Conservation (phyloP, 2,888 invertebrate genomes). For the Spisula solida region DNA sequence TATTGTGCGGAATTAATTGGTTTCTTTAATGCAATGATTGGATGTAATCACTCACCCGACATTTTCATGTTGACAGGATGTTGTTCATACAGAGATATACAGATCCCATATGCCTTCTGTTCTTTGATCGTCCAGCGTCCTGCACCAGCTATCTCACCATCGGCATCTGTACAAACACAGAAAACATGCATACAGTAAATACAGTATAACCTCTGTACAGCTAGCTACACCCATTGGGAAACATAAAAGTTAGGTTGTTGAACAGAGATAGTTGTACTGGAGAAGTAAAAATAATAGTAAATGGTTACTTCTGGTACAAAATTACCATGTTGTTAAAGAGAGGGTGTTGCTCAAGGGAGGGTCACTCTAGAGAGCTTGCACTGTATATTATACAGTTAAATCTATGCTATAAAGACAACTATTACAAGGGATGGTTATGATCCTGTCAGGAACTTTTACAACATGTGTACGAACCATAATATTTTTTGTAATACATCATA, state of each 20-base stretch:
- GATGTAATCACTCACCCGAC: slow-evolving; percentile 87
- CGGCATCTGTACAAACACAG: slow-evolving; percentile 19
- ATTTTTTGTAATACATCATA: too few relatives aligned
- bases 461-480: too few relatives aligned
- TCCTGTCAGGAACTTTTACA: too few relatives aligned
- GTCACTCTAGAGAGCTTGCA: too few relatives aligned
- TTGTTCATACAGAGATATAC: slow-evolving; percentile 94
- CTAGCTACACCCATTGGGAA: not conserved
- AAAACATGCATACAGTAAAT: not conserved
- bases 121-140: slow-evolving; percentile 89
- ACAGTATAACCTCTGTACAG: not conserved
- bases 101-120: slow-evolving; percentile 90
- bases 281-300: too few relatives aligned
- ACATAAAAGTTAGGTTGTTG: too few relatives aligned
- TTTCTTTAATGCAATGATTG: not conserved
- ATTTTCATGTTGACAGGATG: slow-evolving; percentile 92
- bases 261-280: not conserved
- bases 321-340: too few relatives aligned
- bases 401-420: too few relatives aligned
- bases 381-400: too few relatives aligned
- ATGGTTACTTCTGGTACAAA: too few relatives aligned
- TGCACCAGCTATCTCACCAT: slow-evolving; percentile 88
- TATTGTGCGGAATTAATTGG: not conserved
- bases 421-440: too few relatives aligned
- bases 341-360: too few relatives aligned